These are phyloP conservation scores for Asbolus verrucosus DNA, from an alignment of 1,140 invertebrate species.

Conservation along the genomic window DNA sequence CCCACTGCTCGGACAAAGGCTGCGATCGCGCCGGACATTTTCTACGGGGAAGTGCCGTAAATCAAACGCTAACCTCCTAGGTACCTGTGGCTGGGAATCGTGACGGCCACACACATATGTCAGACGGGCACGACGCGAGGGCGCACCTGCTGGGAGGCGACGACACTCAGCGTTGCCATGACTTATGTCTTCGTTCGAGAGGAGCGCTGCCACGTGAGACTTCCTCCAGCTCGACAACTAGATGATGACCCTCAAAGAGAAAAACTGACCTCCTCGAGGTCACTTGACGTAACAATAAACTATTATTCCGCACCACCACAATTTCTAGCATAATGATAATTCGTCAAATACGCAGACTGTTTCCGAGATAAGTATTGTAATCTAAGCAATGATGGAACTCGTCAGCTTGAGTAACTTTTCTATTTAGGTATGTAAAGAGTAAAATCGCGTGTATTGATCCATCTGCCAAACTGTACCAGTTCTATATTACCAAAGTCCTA, in stretches of 20 bases:
- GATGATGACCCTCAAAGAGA: neutral
- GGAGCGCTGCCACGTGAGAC: constrained; percentile 17
- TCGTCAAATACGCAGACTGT: too few relatives aligned
- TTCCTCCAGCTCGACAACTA: neutral
- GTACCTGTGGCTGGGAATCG: constrained; percentile 47
- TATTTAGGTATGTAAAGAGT: too few relatives aligned
- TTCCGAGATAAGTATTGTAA: too few relatives aligned
- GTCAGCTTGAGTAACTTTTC: too few relatives aligned
- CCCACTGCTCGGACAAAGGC: constrained; percentile 24
- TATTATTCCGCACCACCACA: too few relatives aligned
- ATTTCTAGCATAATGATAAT: too few relatives aligned
- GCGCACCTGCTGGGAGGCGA: constrained; percentile 58
- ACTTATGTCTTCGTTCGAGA: constrained; percentile 51
- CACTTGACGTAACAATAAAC: too few relatives aligned
- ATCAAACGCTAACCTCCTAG: constrained; percentile 33
- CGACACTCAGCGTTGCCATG: constrained; percentile 55
- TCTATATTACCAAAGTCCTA: too few relatives aligned
- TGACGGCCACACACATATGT: constrained; percentile 57
- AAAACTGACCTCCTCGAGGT: too few relatives aligned
- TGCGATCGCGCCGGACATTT: constrained; percentile 18
- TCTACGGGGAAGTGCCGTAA: constrained; percentile 28
- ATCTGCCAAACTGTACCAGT: too few relatives aligned
- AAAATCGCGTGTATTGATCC: too few relatives aligned
- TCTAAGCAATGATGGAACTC: too few relatives aligned
- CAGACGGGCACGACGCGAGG: constrained; percentile 51